Evolutionary conservation across 2,797 vertebrate genomes (phyloP).

Genomic region (Ficedula albicollis): DNA sequence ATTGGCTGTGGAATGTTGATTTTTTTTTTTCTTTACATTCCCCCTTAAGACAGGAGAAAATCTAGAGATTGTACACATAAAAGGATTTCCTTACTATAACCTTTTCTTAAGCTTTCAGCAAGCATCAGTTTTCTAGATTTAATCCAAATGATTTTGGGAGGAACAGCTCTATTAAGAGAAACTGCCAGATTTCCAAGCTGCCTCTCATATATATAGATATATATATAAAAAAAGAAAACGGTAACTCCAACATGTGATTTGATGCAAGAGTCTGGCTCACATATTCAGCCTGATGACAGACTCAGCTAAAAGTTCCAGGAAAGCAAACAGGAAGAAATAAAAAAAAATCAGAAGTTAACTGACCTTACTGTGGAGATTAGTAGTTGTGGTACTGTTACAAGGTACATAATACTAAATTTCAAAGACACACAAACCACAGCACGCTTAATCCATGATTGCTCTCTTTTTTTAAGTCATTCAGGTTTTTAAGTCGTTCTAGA

Average conservation of each 20-base stretch:
- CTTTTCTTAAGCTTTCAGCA: not conserved
- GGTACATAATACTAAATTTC: not conserved
- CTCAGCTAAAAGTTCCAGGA: not conserved
- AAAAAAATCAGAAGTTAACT: not conserved
- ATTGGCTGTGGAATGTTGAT: not conserved
- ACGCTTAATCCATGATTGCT: not conserved
- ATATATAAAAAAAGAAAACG: not conserved
- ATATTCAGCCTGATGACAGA: not conserved
- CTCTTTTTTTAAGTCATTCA: not conserved
- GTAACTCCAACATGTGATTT: rapidly evolving
- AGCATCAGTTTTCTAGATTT: not conserved
- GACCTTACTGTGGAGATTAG: not conserved
- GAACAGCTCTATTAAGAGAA: not conserved
- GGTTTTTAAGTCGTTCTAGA: not conserved
- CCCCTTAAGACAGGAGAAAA: not conserved
- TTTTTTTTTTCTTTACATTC: not conserved
- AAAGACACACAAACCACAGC: not conserved
- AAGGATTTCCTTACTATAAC: not conserved
- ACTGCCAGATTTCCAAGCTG: not conserved
- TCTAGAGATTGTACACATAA: not conserved
- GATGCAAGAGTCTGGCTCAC: not conserved
- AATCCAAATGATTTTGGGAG: not conserved
- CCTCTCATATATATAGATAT: not conserved
- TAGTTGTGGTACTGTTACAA: not conserved
- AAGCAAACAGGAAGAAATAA: not conserved